Evolutionary conservation across 2,888 invertebrate species (phyloP).

Genomic region (Monochamus alternatus): DNA sequence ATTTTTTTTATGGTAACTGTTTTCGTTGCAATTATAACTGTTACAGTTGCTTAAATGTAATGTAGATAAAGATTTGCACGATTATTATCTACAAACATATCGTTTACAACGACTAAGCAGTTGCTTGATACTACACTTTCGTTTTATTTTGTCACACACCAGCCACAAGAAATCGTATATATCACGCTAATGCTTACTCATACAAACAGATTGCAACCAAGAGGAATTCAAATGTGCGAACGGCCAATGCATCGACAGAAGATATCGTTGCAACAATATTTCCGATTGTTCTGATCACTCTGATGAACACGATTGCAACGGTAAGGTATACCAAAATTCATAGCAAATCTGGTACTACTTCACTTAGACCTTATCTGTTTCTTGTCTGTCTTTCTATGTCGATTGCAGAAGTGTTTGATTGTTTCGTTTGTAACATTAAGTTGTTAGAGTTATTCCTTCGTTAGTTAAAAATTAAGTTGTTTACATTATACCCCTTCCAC

Average conservation of each 20-base stretch:
- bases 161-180: constrained; percentile 30
- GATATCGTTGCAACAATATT: constrained; percentile 68
- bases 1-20: too few relatives aligned
- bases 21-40: too few relatives aligned
- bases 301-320: constrained; percentile 75
- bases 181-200: constrained; percentile 52
- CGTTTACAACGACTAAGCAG: constrained; percentile 18
- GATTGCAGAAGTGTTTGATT: constrained; percentile 5
- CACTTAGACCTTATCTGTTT: constrained; percentile 3
- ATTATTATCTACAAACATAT: too few relatives aligned
- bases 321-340: constrained; percentile 57
- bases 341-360: constrained; percentile 15
- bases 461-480: too few relatives aligned
- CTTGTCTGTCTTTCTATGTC: background rate
- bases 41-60: background rate
- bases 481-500: too few relatives aligned
- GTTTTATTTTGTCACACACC: constrained; percentile 34
- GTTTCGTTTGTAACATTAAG: background rate
- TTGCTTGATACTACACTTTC: constrained; percentile 27
- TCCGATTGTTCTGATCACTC: constrained; percentile 71
- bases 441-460: too few relatives aligned
- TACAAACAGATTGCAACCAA: constrained; percentile 53
- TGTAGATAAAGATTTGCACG: background rate
- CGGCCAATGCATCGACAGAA: constrained; percentile 72
- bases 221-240: constrained; percentile 72